phyloP scores from a whole-genome alignment of 2,797 vertebrate genomes.

The Danio albolineatus region DNA sequence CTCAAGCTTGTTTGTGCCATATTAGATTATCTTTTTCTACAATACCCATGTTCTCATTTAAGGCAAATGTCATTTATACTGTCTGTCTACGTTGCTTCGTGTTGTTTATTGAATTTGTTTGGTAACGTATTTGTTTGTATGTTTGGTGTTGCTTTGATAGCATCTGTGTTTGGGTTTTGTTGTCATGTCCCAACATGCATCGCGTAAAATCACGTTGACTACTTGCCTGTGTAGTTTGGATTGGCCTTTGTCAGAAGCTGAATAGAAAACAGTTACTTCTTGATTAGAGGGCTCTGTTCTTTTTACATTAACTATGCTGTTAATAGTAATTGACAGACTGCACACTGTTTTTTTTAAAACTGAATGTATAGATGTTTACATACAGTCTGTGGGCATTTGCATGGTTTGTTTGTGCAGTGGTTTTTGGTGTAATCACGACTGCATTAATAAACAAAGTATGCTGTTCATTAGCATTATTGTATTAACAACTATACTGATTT shows the following conservation, averaged over 20 bases:
- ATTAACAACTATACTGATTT: background rate
- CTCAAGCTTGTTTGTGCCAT: background rate
- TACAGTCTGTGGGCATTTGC: background rate
- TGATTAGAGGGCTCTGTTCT: background rate
- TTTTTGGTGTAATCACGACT: background rate
- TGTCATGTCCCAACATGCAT: constrained; percentile 49
- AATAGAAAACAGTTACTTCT: background rate
- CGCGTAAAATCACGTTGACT: constrained; percentile 33
- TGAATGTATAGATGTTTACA: constrained; percentile 5
- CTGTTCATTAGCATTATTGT: background rate
- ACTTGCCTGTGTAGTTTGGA: background rate
- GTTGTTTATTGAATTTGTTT: background rate
- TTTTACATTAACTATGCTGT: background rate
- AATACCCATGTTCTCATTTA: background rate
- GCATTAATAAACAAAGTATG: background rate
- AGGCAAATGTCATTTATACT: too few relatives aligned
- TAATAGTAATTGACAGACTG: background rate
- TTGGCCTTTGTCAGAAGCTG: background rate
- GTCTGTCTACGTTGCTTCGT: background rate
- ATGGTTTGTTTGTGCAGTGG: background rate
- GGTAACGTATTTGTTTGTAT: background rate
- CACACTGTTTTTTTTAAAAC: background rate
- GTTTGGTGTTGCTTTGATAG: constrained; percentile 13
- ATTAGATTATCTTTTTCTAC: background rate
- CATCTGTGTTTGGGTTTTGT: constrained; percentile 26